Conservation (phyloP, 2,888 invertebrate genomes). For the Heliconius sara region DNA sequence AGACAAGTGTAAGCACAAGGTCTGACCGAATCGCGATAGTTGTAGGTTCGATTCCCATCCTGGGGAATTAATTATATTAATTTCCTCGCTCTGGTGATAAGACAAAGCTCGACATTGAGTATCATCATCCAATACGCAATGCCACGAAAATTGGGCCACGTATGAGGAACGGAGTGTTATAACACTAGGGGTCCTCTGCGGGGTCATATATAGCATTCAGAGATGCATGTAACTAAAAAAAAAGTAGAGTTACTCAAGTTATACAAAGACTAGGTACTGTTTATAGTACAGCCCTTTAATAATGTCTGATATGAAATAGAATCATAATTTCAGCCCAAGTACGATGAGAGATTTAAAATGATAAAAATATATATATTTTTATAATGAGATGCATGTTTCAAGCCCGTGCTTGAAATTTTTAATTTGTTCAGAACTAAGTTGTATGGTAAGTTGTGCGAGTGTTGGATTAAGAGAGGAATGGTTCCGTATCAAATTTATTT, state of each 20-base stretch:
- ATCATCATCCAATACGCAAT: neutral
- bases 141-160: neutral
- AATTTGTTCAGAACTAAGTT: conserved; percentile 16
- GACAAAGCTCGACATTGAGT: neutral
- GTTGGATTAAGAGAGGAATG: neutral
- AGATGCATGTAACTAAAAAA: too few relatives aligned
- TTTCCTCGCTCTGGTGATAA: neutral
- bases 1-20: too few relatives aligned
- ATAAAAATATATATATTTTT: conserved; percentile 10
- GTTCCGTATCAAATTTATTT: neutral
- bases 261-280: neutral
- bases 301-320: neutral
- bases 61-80: neutral
- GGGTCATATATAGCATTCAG: too few relatives aligned
- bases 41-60: neutral
- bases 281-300: neutral
- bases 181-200: too few relatives aligned
- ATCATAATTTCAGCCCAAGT: neutral
- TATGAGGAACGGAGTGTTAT: too few relatives aligned
- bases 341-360: conserved; percentile 21
- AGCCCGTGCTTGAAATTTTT: conserved; percentile 25
- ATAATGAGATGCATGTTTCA: conserved; percentile 27
- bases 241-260: neutral
- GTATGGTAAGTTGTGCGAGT: neutral
- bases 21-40: neutral